Percentiles rank a stretch among this genome's conserved stretches.
Evolutionary conservation across 1,140 invertebrate genomes (phyloP).

Genomic region (Drosophila nigromelanica): DNA sequence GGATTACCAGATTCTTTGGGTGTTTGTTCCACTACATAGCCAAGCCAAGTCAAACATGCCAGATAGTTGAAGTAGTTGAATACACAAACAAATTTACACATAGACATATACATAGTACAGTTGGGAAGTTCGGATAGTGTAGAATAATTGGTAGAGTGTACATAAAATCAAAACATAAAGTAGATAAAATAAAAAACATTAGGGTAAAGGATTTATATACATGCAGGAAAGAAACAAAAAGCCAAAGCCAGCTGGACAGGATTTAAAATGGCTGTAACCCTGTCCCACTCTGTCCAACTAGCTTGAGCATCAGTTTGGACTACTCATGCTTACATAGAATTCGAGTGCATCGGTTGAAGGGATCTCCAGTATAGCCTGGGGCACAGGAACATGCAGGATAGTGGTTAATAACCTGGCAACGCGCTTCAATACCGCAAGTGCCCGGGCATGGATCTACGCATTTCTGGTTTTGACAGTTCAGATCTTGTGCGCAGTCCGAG

Average conservation of each 20-base stretch:
- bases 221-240: slow-evolving; percentile 59
- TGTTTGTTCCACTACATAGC: slow-evolving; percentile 66
- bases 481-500: slow-evolving; percentile 92
- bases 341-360: slow-evolving; percentile 88
- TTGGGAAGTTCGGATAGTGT: slow-evolving; percentile 54
- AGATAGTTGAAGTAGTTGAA: slow-evolving; percentile 57
- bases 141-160: slow-evolving; percentile 64
- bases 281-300: slow-evolving; percentile 33
- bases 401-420: slow-evolving; percentile 93
- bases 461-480: slow-evolving; percentile 92
- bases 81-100: slow-evolving; percentile 62
- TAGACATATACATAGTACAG: slow-evolving; percentile 51
- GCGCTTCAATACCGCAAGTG: slow-evolving; percentile 91
- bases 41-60: slow-evolving; percentile 48
- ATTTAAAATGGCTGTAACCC: not conserved
- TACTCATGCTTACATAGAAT: slow-evolving; percentile 86
- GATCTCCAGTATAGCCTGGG: slow-evolving; percentile 90
- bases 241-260: slow-evolving; percentile 40
- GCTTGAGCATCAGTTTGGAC: slow-evolving; percentile 15
- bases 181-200: slow-evolving; percentile 64
- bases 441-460: slow-evolving; percentile 92
- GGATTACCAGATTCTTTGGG: slow-evolving; percentile 76
- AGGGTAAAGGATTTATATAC: slow-evolving; percentile 70
- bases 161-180: slow-evolving; percentile 72
- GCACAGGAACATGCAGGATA: slow-evolving; percentile 92